A percentile compares a stretch with the other conserved stretches of the same genome.
These are phyloP conservation scores for Dryobotodes eremita DNA, from an alignment of 2,888 invertebrate species.

Conservation along the genomic window DNA sequence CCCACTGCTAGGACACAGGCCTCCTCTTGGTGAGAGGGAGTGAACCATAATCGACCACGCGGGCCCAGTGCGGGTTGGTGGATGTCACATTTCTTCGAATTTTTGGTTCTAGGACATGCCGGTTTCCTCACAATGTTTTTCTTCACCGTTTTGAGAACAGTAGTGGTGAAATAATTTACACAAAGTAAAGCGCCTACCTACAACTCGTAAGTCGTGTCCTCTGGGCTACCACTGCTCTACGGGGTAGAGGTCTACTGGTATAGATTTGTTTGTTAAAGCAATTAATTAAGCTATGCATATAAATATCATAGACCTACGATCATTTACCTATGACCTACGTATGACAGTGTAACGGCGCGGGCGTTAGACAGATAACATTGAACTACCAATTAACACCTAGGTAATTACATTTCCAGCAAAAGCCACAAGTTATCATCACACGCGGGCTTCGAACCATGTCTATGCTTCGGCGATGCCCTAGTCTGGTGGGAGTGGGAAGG, in stretches of 20 bases:
- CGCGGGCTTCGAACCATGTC: slow-evolving; percentile 97
- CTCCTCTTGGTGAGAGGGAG: neutral
- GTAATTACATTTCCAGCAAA: slow-evolving; percentile 87
- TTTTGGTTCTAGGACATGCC: neutral
- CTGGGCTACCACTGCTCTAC: too few relatives aligned
- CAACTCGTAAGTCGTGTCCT: too few relatives aligned
- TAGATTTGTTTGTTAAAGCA: neutral
- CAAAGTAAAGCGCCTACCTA: too few relatives aligned
- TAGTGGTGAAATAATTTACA: too few relatives aligned
- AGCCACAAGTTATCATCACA: slow-evolving; percentile 93
- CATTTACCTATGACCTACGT: neutral
- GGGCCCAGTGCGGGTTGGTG: neutral
- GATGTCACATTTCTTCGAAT: neutral
- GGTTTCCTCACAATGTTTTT: neutral
- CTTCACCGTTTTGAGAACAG: neutral
- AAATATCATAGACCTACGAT: neutral
- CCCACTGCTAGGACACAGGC: neutral
- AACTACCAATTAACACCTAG: neutral
- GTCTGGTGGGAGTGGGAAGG: slow-evolving; percentile 95
- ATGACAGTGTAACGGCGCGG: neutral
- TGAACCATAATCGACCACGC: neutral
- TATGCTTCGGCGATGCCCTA: slow-evolving; percentile 97
- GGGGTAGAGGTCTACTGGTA: neutral
- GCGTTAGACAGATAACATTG: too few relatives aligned
- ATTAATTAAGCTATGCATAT: neutral